Evolutionary conservation across 35 echinoderm and acorn worm genomes (phyloP), one percentile per base, ranked within the genome.

Genomic region (Patiria miniata): DNA sequence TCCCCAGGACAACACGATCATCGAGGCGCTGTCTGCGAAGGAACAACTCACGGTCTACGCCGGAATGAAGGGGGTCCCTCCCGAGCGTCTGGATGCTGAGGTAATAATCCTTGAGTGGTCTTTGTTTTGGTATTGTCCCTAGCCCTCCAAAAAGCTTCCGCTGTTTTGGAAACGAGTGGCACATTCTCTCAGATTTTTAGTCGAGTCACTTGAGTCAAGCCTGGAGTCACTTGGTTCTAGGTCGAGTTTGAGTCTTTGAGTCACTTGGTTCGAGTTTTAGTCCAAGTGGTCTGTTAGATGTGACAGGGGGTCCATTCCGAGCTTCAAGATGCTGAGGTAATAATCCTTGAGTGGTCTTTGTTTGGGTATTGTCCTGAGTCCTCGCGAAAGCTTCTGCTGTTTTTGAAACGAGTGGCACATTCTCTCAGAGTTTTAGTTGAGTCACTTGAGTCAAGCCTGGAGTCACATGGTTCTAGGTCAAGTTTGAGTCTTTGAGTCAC

Each of bases 21-120:
- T 94, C 51, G 92, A 94, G 34, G 28, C 59, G 17, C 19, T 94
- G 33, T 80, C 92, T 0, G 51, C 92, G 17, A 29, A 51, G 40
- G 92, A 94, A 18, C 92, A 94, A 84, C 82, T 94, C 38, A 89
- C 33, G 39, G 77, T 94, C 8, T 89, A 76, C 77, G 92, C 92
- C 37, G 92, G 92, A 26, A 40, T 94, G 16, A 90, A 89, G 55
- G 92, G 92, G n/a, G 69, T 89, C 26, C 87, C 92, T 0, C 29
- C 85, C 10, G 87, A 85, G 56, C 26, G 89, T 28, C 85, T 94
- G 22, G 85, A 87, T 7, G 78, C 38, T 7, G 42, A 68, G 61
- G 87, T 89, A 40, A 68, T 47, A 0, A 44, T 51, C 1, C 12
- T 17, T 52, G 18, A 7, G 80, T 36, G 29, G n/a, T 18, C 50